Evolutionary conservation across 1,140 invertebrate species (phyloP), one percentile per base, ranked within the genome.

Genomic region (Drosophila jambulina): DNA sequence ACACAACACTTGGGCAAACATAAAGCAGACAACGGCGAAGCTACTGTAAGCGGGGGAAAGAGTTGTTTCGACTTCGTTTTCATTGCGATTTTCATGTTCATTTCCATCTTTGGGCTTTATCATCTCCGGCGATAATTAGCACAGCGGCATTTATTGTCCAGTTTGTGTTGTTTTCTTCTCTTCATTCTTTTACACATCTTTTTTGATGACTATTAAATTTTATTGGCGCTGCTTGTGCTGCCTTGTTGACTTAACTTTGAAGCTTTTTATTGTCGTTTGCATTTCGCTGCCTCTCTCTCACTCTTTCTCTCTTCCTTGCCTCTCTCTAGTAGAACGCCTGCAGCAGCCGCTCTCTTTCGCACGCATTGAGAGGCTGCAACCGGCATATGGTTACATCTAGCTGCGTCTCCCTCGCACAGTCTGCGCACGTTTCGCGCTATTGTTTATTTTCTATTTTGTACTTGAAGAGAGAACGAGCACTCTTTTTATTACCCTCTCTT

Each of bases 341-440:
- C 40, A 36, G 19, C 51, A 36, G 32, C 53, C 32, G 53, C 34
- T 43, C 29, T 36, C 49, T 42, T 29, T 45, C 59, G 21, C 32
- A 34, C 64, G 4, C 42, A 1, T 15, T 23, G 40, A 48, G 64
- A 64, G 23, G 64, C 58, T 67, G 64, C 64, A 67, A 67, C 64
- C 64, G 64, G 64, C 64, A 67, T 67, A 67, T 25, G 42, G 42
- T 67, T 67, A 67, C 58, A 67, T 46, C 32, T 38, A 17, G 2
- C 23, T 15, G 23, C 43, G 21, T 56, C 57, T 34, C 67, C 36
- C 32, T 75, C 53, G 38, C 57, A 45, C 57, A 60, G 69, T 53
- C 64, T 86, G 83, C 83, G 80, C 80, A 88, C 84, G 75, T 78
- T 84, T 80, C 59, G 74, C 70, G 81, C 81, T 68, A 84, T 84